Conservation (phyloP, 2,888 invertebrate species). For the Cristatella mucedo region DNA sequence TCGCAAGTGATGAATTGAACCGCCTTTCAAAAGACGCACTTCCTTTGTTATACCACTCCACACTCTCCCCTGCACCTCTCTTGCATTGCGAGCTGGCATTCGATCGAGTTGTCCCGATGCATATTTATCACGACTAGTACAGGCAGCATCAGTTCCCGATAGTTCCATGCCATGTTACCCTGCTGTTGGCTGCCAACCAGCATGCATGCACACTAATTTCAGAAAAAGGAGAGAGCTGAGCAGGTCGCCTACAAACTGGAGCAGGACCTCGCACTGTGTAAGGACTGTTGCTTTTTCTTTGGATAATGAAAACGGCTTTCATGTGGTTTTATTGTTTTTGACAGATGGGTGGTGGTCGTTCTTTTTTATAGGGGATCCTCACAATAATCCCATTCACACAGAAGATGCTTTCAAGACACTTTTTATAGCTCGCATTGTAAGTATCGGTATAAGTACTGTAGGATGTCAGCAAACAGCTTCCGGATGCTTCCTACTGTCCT, state of each 20-base stretch:
- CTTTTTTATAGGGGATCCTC: conserved; percentile 61
- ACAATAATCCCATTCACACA: conserved; percentile 57
- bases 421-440: conserved; percentile 85
- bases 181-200: no score
- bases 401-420: conserved; percentile 89
- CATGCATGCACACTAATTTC: no score
- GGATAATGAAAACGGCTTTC: conserved; percentile 5
- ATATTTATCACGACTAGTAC: no score
- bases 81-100: no score
- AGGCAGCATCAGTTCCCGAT: no score
- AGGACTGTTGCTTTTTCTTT: conserved; percentile 16
- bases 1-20: no score
- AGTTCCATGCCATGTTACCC: no score
- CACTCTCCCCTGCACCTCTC: no score
- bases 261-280: conserved; percentile 50
- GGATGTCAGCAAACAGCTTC: not conserved
- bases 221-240: conserved; percentile 76
- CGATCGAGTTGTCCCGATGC: no score
- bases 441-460: conserved; percentile 37
- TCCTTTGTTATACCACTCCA: no score
- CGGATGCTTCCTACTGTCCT: not conserved
- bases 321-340: not conserved
- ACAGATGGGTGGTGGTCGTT: no score
- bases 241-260: conserved; percentile 93
- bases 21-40: no score